Conservation (phyloP, 2,797 vertebrate genomes). For the Galagoides demidoff region DNA sequence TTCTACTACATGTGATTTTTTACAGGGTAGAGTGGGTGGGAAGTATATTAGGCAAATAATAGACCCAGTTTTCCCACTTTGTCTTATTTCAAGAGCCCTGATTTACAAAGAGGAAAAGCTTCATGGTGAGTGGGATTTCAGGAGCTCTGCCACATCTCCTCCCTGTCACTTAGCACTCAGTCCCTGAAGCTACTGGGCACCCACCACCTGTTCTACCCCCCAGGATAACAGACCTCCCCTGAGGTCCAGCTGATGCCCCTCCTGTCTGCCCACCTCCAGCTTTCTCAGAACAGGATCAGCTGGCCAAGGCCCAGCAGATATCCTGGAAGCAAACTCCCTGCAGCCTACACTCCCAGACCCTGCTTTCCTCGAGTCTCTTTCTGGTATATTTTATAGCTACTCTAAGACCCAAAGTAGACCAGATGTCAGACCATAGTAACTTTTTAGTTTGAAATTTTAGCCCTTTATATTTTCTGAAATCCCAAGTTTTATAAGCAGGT, state of each 20-base stretch:
- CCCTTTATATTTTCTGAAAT: background rate
- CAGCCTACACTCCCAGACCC: background rate
- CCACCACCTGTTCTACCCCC: rapidly evolving
- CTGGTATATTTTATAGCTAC: background rate
- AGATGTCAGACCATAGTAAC: background rate
- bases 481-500: background rate
- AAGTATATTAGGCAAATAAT: background rate
- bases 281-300: background rate
- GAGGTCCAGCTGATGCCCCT: background rate
- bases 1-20: background rate
- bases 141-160: background rate
- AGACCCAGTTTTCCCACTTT: background rate
- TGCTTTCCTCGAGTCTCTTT: background rate
- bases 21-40: background rate
- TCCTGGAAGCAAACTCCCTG: background rate
- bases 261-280: background rate
- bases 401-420: background rate
- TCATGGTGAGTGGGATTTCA: background rate
- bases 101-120: background rate
- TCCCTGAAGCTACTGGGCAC: background rate
- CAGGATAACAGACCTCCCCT: background rate
- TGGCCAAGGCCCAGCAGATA: background rate
- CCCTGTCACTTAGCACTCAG: background rate
- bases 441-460: conserved; percentile 1
- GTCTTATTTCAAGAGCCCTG: conserved; percentile 14